Evolutionary conservation across 2,113 vertebrate species (phyloP).

Genomic region (Craseonycteris thonglongyai): DNA sequence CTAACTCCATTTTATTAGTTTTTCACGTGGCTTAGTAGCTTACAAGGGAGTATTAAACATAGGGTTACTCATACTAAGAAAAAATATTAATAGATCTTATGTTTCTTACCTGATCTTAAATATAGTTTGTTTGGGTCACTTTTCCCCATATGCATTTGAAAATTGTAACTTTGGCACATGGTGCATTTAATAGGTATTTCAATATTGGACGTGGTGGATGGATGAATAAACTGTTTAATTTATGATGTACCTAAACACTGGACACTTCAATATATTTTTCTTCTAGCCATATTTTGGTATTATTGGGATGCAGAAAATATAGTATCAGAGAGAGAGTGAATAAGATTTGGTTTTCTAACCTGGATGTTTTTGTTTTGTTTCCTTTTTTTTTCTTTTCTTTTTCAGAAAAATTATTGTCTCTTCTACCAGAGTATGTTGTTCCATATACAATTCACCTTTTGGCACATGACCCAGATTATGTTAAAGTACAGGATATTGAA

Average conservation of each 20-base stretch:
- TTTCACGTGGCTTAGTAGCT: not conserved
- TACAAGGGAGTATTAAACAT: not conserved
- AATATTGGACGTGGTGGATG: not conserved
- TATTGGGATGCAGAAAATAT: not conserved
- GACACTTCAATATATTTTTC: not conserved
- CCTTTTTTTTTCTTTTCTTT: slow-evolving; percentile 37
- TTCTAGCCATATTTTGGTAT: not conserved
- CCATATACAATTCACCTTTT: slow-evolving; percentile 98
- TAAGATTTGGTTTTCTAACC: slow-evolving; percentile 60
- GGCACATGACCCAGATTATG: slow-evolving; percentile 97
- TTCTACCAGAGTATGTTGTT: slow-evolving; percentile 97
- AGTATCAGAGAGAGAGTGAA: not conserved
- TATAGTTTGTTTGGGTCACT: not conserved
- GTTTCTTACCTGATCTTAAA: not conserved
- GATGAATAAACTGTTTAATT: not conserved
- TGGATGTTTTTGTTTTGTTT: slow-evolving; percentile 26
- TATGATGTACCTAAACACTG: not conserved
- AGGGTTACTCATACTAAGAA: not conserved
- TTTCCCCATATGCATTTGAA: slow-evolving; percentile 8
- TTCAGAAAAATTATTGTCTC: slow-evolving; percentile 95
- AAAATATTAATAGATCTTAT: not conserved
- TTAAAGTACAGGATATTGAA: slow-evolving; percentile 98
- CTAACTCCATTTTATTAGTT: not conserved
- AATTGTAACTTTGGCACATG: not conserved
- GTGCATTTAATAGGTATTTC: not conserved